A percentile compares a stretch with the other conserved stretches of the same genome.
Conservation (phyloP, 2,797 vertebrate species). For the Enteromius anoplus region DNA sequence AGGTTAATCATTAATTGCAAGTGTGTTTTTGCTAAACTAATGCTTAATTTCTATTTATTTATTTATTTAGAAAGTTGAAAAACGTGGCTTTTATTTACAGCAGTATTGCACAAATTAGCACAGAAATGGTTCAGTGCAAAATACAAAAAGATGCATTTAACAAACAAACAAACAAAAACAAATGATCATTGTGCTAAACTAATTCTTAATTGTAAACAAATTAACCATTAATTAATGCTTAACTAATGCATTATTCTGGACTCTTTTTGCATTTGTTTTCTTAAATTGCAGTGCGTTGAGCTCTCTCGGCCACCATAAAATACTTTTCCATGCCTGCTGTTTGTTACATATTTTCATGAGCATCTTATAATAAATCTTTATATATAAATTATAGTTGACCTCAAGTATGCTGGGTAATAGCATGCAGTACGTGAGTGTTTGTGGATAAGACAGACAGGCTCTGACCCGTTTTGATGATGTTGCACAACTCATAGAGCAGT, state of each 20-base stretch:
- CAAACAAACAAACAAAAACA: conserved; percentile 77
- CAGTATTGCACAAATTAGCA: conserved; percentile 88
- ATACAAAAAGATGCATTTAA: conserved; percentile 70
- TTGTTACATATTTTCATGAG: too few relatives aligned
- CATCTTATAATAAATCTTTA: too few relatives aligned
- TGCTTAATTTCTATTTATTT: too few relatives aligned
- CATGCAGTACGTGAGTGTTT: background rate
- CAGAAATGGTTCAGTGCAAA: conserved; percentile 90
- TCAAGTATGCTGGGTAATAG: background rate
- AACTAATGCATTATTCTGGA: too few relatives aligned
- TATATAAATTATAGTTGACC: background rate
- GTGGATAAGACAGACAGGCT: background rate
- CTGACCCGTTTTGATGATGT: conserved; percentile 95
- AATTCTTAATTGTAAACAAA: too few relatives aligned
- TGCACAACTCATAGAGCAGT: conserved; percentile 94
- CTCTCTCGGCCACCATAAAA: background rate
- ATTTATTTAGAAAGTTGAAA: conserved; percentile 73
- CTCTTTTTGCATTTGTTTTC: too few relatives aligned
- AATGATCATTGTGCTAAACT: conserved; percentile 80
- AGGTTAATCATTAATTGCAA: too few relatives aligned
- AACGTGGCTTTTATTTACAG: conserved; percentile 84
- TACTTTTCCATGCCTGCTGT: background rate
- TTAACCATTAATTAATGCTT: too few relatives aligned
- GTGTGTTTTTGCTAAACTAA: too few relatives aligned
- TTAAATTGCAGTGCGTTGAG: too few relatives aligned